phyloP scores from a whole-genome alignment of 2,888 invertebrate species.

The Bedellia somnulentella region DNA sequence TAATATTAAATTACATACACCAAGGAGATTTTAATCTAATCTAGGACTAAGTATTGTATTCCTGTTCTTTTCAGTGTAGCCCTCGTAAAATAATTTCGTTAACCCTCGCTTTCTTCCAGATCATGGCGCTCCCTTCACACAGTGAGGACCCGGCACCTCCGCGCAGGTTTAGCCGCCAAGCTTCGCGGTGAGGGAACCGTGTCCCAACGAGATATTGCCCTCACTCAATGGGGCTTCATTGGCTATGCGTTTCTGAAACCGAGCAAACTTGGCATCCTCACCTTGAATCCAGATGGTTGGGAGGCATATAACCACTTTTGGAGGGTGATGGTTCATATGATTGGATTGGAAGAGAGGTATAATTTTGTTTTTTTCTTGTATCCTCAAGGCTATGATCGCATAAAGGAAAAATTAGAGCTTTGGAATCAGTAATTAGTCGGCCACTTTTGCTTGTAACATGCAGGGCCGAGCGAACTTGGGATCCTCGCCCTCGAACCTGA shows the following conservation, averaged over 20 bases:
- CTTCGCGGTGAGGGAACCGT: conserved; percentile 57
- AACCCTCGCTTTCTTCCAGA: conserved; percentile 27
- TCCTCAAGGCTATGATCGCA: too few relatives aligned
- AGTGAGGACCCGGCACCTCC: conserved; percentile 68
- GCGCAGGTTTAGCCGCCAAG: conserved; percentile 55
- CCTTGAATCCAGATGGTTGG: conserved; percentile 63
- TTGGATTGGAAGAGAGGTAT: conserved; percentile 81
- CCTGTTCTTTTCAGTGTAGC: too few relatives aligned
- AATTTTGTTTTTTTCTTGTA: too few relatives aligned
- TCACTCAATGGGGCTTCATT: conserved; percentile 87
- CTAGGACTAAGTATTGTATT: too few relatives aligned
- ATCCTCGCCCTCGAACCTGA: too few relatives aligned
- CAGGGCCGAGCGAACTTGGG: too few relatives aligned
- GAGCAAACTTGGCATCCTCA: conserved; percentile 65
- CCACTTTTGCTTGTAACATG: too few relatives aligned
- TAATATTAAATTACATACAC: too few relatives aligned
- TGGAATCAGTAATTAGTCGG: too few relatives aligned
- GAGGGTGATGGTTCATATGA: conserved; percentile 77
- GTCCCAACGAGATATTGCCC: conserved; percentile 80
- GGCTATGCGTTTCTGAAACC: conserved; percentile 70
- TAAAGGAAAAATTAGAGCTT: too few relatives aligned
- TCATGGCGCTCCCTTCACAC: conserved; percentile 69
- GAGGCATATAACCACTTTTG: conserved; percentile 82
- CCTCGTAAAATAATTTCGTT: too few relatives aligned
- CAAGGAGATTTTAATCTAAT: too few relatives aligned